Conservation (phyloP, 64 coral and sea anemone genomes). For the Porites lutea region DNA sequence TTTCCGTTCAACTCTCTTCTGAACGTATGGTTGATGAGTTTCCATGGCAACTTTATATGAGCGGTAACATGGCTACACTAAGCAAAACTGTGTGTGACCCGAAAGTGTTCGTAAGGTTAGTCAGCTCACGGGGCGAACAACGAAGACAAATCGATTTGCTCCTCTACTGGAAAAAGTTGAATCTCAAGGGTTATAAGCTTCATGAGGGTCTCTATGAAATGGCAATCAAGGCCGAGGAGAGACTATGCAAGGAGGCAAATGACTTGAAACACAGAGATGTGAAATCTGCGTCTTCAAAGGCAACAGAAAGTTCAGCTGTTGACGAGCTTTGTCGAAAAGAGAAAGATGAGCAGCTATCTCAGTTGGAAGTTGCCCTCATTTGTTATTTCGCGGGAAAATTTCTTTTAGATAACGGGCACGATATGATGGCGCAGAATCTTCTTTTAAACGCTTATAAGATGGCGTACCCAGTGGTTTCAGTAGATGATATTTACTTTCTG, state of each 20-base stretch:
- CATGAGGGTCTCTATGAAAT: slow-evolving; percentile 70
- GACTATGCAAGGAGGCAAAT: slow-evolving; percentile 1
- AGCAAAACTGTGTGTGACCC: slow-evolving; percentile 62
- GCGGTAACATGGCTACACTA: slow-evolving; percentile 69
- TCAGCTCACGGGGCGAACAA: slow-evolving; percentile 32
- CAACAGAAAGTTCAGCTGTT: slow-evolving; percentile 32
- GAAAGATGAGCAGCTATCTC: slow-evolving; percentile 41
- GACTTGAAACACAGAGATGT: neutral
- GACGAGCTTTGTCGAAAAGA: slow-evolving; percentile 61
- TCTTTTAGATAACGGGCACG: slow-evolving; percentile 53
- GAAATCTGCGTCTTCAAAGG: slow-evolving; percentile 6
- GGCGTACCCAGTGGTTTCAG: slow-evolving; percentile 77
- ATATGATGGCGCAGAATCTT: slow-evolving; percentile 60
- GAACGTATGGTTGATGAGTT: slow-evolving; percentile 80
- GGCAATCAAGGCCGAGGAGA: slow-evolving; percentile 36
- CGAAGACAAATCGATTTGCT: slow-evolving; percentile 65
- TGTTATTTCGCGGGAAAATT: slow-evolving; percentile 74
- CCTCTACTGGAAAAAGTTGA: slow-evolving; percentile 73
- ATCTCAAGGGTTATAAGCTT: slow-evolving; percentile 26
- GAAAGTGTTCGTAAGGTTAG: slow-evolving; percentile 54
- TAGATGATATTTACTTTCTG: slow-evolving; percentile 78
- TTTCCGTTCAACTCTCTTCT: slow-evolving; percentile 61
- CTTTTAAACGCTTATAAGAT: slow-evolving; percentile 76
- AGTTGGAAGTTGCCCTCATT: slow-evolving; percentile 74
- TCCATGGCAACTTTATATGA: slow-evolving; percentile 86